Base-by-base conservation (phyloP, 1,140 invertebrate genomes). In the Anastrepha obliqua region DNA sequence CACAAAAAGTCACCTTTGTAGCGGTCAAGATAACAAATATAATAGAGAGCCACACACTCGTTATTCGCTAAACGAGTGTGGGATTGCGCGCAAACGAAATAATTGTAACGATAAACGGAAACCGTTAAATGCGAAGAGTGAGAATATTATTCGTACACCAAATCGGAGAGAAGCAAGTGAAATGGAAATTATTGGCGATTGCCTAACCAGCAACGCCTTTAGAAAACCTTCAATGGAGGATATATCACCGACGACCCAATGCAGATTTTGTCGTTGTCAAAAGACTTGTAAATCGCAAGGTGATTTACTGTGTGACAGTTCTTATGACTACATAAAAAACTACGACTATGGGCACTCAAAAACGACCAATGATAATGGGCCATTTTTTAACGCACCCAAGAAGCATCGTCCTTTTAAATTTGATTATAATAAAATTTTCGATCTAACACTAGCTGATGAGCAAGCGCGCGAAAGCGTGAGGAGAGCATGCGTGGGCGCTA, bases 361-460 rank as follows among this genome's bases (percentile, higher is more conserved):
- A 0, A 44, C 29, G 44, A 86, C 15, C 9, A 74, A 42, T 74
- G 70, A 44, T 17, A 39, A 51, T 4, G 29, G 39, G 44, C 5
- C 55, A 59, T 86, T 8, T 39, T 86, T 86, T 51, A 59, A 62
- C 11, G 85, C 85, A 42, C 85, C 85, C 3, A n/a, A 62, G 6
- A 86, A 39, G 55, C 47, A 86, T 62, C 7, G 15, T 2, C 85
- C 85, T 1, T 62, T 60, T 11, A 59, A 87, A 51, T 87, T 87
- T 39, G 86, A 87, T 67, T 87, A 87, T 51, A 60, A 47, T 11
- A 64, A 87, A 47, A 87, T 87, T 5, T 87, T 87, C 55, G 70
- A 74, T 74, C 13, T 74, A 47, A 6, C 39, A 17, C 47, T 17
- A 29, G 29, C 29, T 29, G 29, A 29, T 13, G 42, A 44, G 7